Conservation (phyloP, 2,888 invertebrate genomes). For the Mythimna albipuncta region DNA sequence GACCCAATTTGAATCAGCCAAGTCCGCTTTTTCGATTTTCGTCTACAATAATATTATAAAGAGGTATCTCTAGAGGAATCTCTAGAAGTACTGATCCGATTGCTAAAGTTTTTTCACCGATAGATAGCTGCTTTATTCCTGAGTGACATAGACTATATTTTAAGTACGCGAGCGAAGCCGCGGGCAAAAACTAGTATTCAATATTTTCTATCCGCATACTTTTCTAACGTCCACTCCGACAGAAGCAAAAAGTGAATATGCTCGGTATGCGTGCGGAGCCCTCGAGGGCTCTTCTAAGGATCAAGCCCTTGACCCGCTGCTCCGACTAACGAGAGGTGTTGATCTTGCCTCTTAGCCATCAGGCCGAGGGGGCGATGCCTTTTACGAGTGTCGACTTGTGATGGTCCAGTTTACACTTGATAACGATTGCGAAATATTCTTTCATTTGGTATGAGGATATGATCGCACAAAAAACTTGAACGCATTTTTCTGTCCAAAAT, state of each 20-base stretch:
- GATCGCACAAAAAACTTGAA: not conserved
- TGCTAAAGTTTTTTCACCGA: no score
- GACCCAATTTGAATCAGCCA: no score
- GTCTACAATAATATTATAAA: not conserved
- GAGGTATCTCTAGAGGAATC: no score
- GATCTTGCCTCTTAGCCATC: conserved; percentile 42
- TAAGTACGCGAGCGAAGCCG: no score
- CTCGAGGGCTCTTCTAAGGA: conserved; percentile 23
- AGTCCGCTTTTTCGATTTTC: no score
- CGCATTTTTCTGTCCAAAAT: not conserved
- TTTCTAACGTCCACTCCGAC: not conserved
- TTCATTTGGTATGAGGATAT: not conserved
- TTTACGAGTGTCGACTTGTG: not conserved
- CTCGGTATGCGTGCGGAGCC: not conserved
- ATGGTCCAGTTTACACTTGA: not conserved
- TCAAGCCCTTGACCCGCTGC: conserved; percentile 46
- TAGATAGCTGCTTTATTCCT: no score
- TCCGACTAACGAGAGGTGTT: conserved; percentile 50
- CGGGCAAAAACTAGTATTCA: not conserved
- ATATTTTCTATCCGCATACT: conserved; percentile 1
- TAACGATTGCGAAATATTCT: not conserved
- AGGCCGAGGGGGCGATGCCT: not conserved
- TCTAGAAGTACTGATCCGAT: no score
- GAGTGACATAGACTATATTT: no score
- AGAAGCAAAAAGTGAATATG: conserved; percentile 20